A percentile compares a stretch with the other conserved stretches of the same genome.
phyloP scores from a whole-genome alignment of 2,797 vertebrate species.

The Pitangus sulphuratus region DNA sequence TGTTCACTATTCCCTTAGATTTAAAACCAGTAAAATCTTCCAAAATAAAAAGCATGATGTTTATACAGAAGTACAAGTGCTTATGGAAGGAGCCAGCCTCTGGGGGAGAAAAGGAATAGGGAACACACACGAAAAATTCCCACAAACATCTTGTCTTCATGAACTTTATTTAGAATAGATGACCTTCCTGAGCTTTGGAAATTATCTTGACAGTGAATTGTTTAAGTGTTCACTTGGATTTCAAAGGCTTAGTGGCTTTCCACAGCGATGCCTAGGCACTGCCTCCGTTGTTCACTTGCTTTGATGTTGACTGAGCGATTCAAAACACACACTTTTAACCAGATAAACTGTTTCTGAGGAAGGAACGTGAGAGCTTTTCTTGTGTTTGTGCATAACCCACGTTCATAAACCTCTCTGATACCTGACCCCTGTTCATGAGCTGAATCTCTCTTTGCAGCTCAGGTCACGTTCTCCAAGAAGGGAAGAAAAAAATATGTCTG shows the following conservation, averaged over 20 bases:
- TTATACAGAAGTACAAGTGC: background rate
- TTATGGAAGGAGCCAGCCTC: background rate
- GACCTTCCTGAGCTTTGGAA: background rate
- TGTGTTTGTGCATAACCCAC: background rate
- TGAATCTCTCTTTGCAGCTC: background rate
- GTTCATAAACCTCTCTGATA: background rate
- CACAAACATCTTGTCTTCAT: background rate
- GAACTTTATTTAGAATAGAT: background rate
- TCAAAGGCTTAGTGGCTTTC: background rate
- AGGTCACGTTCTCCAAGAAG: background rate
- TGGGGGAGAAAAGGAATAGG: background rate
- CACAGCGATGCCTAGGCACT: background rate
- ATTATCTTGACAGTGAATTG: background rate
- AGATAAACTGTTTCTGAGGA: background rate
- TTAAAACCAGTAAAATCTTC: background rate
- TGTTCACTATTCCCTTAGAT: background rate
- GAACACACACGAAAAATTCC: background rate
- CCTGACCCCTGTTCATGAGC: background rate
- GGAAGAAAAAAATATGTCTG: background rate
- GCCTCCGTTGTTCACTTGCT: background rate
- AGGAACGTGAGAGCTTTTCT: background rate
- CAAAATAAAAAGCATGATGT: background rate
- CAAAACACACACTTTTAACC: background rate
- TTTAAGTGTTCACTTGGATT: background rate
- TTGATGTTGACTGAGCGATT: background rate